These are phyloP conservation scores for Lithophane socia DNA, from an alignment of 2,888 invertebrate genomes.

Conservation along the genomic window DNA sequence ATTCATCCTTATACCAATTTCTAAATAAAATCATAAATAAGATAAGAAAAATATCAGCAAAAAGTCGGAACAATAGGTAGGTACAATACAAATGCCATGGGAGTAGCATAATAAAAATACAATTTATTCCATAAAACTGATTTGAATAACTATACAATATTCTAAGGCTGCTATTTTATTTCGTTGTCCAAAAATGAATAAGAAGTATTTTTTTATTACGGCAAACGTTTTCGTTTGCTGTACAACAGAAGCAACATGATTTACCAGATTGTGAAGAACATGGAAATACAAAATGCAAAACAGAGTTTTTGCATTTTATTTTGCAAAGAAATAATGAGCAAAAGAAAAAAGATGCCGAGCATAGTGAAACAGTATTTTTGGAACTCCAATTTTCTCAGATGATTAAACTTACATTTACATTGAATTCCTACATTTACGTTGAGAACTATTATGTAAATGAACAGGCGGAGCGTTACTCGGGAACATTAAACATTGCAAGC, in stretches of 20 bases:
- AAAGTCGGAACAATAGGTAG: neutral
- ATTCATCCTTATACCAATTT: neutral
- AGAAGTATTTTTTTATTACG: neutral
- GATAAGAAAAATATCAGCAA: neutral
- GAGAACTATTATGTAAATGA: slow-evolving; percentile 63
- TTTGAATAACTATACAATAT: slow-evolving; percentile 49
- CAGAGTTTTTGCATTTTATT: slow-evolving; percentile 1
- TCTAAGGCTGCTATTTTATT: slow-evolving; percentile 14
- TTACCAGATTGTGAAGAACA: slow-evolving; percentile 6
- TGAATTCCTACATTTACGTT: slow-evolving; percentile 55
- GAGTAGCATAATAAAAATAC: slow-evolving; percentile 31
- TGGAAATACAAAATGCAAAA: slow-evolving; percentile 34
- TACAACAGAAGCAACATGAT: slow-evolving; percentile 7
- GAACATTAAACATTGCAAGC: slow-evolving; percentile 55
- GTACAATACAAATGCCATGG: slow-evolving; percentile 1
- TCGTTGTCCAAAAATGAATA: slow-evolving; percentile 13
- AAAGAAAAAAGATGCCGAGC: neutral
- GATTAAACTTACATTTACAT: slow-evolving; percentile 55
- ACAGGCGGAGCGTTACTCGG: slow-evolving; percentile 37
- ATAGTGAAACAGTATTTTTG: neutral
- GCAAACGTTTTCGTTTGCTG: neutral
- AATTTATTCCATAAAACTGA: slow-evolving; percentile 32
- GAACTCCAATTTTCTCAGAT: slow-evolving; percentile 34
- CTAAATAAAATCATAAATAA: neutral
- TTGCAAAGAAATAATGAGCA: slow-evolving; percentile 11